These are phyloP conservation scores for Drosophila burlai DNA, from an alignment of 1,140 invertebrate species.

Conservation along the genomic window DNA sequence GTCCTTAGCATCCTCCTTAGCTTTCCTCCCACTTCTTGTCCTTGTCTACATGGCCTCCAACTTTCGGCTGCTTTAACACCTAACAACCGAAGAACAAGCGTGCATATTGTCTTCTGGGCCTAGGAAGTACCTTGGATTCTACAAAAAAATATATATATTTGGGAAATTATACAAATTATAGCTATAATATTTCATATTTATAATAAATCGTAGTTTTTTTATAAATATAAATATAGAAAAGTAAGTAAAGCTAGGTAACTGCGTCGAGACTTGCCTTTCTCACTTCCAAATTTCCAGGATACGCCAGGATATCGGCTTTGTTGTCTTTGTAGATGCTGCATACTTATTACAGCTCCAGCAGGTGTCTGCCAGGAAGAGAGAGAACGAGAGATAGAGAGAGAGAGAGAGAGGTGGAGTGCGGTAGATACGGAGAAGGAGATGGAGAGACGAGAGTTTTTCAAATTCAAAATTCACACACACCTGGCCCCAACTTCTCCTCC, in stretches of 20 bases:
- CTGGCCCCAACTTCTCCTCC: conserved; percentile 24
- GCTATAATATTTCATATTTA: not conserved
- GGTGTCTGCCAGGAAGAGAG: conserved; percentile 59
- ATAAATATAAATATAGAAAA: not conserved
- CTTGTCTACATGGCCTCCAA: conserved; percentile 68
- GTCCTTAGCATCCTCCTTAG: too few species aligned
- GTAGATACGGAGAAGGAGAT: not conserved
- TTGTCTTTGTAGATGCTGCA: conserved; percentile 50
- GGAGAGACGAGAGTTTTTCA: conserved; percentile 26
- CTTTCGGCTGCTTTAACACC: conserved; percentile 80
- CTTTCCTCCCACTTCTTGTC: conserved; percentile 9
- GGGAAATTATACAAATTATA: not conserved
- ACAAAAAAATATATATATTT: not conserved
- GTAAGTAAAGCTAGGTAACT: too few species aligned
- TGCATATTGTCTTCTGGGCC: not conserved
- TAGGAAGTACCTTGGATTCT: not conserved
- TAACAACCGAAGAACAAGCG: conserved; percentile 72
- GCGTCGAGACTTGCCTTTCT: too few species aligned
- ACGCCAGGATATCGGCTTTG: conserved; percentile 24
- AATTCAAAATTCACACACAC: conserved; percentile 72
- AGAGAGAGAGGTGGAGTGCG: not conserved
- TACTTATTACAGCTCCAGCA: conserved; percentile 77
- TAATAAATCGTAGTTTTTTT: too few species aligned
- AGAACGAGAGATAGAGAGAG: not conserved
- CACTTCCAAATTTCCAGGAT: not conserved